Evolutionary conservation across 2,888 invertebrate genomes (phyloP), one percentile per base, ranked within the genome.

Genomic region (Orthonevra nobilis): DNA sequence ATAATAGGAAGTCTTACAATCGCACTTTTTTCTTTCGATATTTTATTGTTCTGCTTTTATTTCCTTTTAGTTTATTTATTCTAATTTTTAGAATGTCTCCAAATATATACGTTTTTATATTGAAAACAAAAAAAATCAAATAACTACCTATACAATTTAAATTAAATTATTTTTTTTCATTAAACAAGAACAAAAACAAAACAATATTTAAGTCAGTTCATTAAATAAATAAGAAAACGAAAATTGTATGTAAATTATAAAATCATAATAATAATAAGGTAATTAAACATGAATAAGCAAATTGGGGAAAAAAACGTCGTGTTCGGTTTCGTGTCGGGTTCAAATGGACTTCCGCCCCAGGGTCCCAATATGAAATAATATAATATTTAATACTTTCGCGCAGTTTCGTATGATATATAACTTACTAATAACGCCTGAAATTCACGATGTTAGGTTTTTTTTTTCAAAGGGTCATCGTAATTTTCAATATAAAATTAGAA

Each of bases 341-440:
- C 69, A 46, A 36, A 83, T 83, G 85, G 86, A 86, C 86, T 85
- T 86, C 86, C 88, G 88, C 89, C 88, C 87, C 88, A 86, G 83
- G 84, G 85, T 88, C 85, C 84, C 84, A 85, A 85, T 28, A 44
- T 70, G 38, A 75, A 26, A 28, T 28, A 44, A 20, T n/a, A 42
- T 54, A 44, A 38, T 20, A 69, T 58, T 73, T 63, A 48, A 63
- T 36, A 63, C 28, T 28, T 17, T 50, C 69, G 66, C 61, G 79
- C 61, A n/a, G 63, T 81, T 73, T 69, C 56, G 68, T 66, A 61
- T 56, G 63, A 58, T 17, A 66, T 12, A 14, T n/a, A 30, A 68
- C n/a, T 50, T 44, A 19, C 52, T 75, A 68, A 12, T 69, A 42
- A 10, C 1, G 38, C 44, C 46, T 34, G n/a, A 30, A 15, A n/a